Conservation (phyloP, 2,888 invertebrate species). For the Volucella inflata region DNA sequence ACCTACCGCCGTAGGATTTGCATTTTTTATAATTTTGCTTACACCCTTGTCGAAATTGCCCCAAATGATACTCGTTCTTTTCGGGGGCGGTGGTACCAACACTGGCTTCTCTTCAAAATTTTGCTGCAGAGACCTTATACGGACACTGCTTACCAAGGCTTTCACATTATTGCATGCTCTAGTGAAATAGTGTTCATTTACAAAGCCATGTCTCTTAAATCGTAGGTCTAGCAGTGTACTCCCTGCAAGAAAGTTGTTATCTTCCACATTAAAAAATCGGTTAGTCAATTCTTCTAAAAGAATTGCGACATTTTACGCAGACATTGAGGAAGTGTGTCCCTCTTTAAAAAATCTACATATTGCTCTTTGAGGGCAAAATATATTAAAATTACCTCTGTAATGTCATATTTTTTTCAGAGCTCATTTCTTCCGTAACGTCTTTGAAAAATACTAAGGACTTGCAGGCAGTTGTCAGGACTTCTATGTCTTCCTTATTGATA, state of each 20-base stretch:
- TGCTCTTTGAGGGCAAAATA: too few species aligned
- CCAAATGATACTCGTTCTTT: slow-evolving; percentile 15
- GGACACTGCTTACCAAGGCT: not conserved
- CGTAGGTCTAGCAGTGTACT: too few species aligned
- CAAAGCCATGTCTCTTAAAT: too few species aligned
- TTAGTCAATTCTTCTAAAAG: too few species aligned
- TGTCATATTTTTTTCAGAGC: too few species aligned
- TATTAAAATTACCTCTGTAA: too few species aligned
- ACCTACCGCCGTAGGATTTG: slow-evolving; percentile 3
- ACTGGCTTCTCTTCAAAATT: not conserved
- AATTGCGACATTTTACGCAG: too few species aligned
- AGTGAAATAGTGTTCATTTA: too few species aligned
- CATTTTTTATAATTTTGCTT: not conserved
- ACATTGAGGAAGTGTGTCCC: too few species aligned
- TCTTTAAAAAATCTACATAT: too few species aligned
- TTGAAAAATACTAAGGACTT: slow-evolving; percentile 10
- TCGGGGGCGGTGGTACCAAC: not conserved
- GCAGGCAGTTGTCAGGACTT: not conserved
- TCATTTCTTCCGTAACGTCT: not conserved
- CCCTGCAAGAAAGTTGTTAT: too few species aligned
- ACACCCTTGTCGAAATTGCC: slow-evolving; percentile 14
- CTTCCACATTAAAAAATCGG: too few species aligned
- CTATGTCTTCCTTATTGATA: not conserved
- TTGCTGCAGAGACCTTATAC: not conserved
- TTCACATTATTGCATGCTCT: slow-evolving; percentile 8